These are phyloP conservation scores for Lordiphosa stackelbergi DNA, from an alignment of 1,140 invertebrate genomes.

Conservation along the genomic window DNA sequence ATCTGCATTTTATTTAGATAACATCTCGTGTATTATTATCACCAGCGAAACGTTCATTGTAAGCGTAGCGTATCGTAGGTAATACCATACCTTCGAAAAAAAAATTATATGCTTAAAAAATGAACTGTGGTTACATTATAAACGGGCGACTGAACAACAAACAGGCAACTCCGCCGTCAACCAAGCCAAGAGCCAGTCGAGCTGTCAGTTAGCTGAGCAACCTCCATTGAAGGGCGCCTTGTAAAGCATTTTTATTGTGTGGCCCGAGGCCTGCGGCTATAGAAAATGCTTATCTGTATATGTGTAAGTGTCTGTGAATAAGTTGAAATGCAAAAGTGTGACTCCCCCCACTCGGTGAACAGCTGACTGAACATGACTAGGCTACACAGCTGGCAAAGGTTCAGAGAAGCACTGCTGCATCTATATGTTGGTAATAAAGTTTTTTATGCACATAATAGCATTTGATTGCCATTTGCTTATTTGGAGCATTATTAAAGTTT, in stretches of 20 bases:
- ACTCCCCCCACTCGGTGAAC: conserved; percentile 12
- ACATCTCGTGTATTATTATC: conserved; percentile 34
- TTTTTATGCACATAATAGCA: conserved; percentile 64
- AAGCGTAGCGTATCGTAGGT: conserved; percentile 41
- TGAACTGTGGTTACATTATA: conserved; percentile 65
- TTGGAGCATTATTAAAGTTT: conserved; percentile 70
- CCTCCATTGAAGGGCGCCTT: conserved; percentile 55
- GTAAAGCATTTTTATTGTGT: conserved; percentile 15
- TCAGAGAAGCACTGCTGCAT: conserved; percentile 7
- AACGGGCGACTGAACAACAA: conserved; percentile 62
- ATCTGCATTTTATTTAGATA: conserved; percentile 26
- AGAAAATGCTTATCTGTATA: conserved; percentile 12
- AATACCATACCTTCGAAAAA: conserved; percentile 25
- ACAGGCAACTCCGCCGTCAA: conserved; percentile 17
- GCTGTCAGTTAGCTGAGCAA: conserved; percentile 35
- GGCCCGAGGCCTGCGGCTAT: conserved; percentile 20
- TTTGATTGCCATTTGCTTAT: conserved; percentile 70
- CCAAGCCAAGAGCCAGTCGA: conserved; percentile 24
- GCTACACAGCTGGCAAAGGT: conserved; percentile 2
- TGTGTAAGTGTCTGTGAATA: background rate
- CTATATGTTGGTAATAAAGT: conserved; percentile 45
- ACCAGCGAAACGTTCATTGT: conserved; percentile 20
- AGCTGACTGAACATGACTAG: conserved; percentile 17
- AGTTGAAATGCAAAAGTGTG: background rate
- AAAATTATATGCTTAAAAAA: conserved; percentile 31